These are phyloP conservation scores for Lampris megalopsis DNA, from an alignment of 2,113 vertebrate genomes.

Conservation along the genomic window DNA sequence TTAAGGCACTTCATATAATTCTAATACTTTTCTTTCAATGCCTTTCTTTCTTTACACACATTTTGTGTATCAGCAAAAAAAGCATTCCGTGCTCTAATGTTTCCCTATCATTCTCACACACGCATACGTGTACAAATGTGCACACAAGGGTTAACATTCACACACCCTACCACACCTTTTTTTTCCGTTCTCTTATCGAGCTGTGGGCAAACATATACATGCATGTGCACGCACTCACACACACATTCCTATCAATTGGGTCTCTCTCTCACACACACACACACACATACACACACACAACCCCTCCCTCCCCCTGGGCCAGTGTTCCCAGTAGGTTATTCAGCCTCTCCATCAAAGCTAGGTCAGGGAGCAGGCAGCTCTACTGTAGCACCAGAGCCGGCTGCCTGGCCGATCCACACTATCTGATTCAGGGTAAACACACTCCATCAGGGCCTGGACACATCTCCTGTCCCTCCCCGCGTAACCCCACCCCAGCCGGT, in stretches of 20 bases:
- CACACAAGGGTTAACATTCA: background rate
- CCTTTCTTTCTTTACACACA: too few species aligned
- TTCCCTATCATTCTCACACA: conserved; percentile 17
- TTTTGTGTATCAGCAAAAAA: too few species aligned
- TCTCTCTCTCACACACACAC: background rate
- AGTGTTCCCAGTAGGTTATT: background rate
- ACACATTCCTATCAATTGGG: background rate
- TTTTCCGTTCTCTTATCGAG: conserved; percentile 10
- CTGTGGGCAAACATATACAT: background rate
- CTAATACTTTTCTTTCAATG: too few species aligned
- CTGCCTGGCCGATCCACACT: background rate
- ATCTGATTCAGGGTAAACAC: background rate
- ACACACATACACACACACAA: background rate
- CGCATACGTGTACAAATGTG: background rate
- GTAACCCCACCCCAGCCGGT: background rate
- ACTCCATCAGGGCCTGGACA: background rate
- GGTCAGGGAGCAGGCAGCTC: background rate
- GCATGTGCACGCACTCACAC: background rate
- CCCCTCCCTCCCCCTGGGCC: background rate
- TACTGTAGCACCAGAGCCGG: background rate
- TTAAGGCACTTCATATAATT: too few species aligned
- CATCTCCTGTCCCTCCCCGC: background rate
- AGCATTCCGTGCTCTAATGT: too few species aligned
- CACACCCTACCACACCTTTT: background rate
- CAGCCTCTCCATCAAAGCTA: background rate